Evolutionary conservation across 2,888 invertebrate genomes (phyloP).

Genomic region (Agriopis aurantiaria): DNA sequence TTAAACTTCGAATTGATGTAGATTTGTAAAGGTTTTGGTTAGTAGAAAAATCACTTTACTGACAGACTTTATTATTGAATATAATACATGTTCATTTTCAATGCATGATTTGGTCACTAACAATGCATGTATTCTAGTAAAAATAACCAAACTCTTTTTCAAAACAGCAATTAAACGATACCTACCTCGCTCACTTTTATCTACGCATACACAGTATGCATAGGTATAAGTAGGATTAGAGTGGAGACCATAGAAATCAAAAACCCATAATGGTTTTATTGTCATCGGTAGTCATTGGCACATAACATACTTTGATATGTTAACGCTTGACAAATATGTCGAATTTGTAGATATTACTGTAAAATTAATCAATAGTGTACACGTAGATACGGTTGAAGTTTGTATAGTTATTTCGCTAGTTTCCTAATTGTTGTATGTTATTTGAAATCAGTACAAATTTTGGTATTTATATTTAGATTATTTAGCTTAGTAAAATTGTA

Average conservation of each 20-base stretch:
- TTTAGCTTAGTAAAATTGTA: slow-evolving; percentile 15
- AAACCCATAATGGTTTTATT: too few relatives aligned
- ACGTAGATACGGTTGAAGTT: slow-evolving; percentile 3
- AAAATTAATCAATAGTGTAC: slow-evolving; percentile 2
- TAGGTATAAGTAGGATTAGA: background rate
- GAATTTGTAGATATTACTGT: slow-evolving; percentile 25
- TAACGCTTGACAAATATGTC: slow-evolving; percentile 20
- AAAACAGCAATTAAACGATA: background rate
- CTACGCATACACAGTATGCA: too few relatives aligned
- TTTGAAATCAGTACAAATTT: slow-evolving; percentile 21
- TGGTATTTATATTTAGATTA: slow-evolving; percentile 10
- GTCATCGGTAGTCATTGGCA: too few relatives aligned
- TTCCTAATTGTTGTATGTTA: slow-evolving; percentile 1
- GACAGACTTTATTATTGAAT: slow-evolving; percentile 22
- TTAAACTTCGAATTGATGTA: slow-evolving; percentile 19
- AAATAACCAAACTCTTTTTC: background rate
- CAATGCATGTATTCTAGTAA: background rate
- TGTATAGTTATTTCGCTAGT: slow-evolving; percentile 13
- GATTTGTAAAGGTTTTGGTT: slow-evolving; percentile 13
- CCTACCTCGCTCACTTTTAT: background rate
- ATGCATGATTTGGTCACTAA: slow-evolving; percentile 2
- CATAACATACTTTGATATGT: background rate
- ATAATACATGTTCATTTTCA: background rate
- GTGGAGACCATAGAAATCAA: too few relatives aligned
- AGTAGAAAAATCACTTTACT: slow-evolving; percentile 8